Percentiles rank a stretch among this genome's conserved stretches.
These are phyloP conservation scores for Alloscopus bannaensis DNA, from an alignment of 2,888 invertebrate species.

Conservation along the genomic window DNA sequence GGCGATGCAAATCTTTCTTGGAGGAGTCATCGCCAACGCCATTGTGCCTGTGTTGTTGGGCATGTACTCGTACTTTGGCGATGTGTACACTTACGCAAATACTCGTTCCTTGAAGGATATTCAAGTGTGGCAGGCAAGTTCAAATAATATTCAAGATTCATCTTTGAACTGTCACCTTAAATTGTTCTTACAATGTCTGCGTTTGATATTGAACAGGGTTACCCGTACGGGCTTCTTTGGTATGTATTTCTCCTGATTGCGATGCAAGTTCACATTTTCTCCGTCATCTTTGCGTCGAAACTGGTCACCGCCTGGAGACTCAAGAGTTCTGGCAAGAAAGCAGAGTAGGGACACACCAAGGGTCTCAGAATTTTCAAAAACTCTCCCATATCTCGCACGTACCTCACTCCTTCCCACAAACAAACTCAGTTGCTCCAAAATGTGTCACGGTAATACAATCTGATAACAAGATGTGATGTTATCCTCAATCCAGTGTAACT, in stretches of 20 bases:
- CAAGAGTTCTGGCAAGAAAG: constrained; percentile 78
- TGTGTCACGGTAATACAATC: too few species aligned
- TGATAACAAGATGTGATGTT: too few species aligned
- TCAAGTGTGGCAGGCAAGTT: constrained; percentile 87
- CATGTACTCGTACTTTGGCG: constrained; percentile 86
- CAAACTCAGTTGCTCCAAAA: too few species aligned
- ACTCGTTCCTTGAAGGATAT: constrained; percentile 83
- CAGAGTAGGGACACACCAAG: constrained; percentile 81
- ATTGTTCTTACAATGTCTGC: constrained; percentile 39
- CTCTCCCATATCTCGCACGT: too few species aligned
- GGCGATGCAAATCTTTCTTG: constrained; percentile 86
- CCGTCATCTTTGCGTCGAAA: constrained; percentile 89
- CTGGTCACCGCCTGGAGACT: constrained; percentile 88
- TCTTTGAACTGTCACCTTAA: background rate
- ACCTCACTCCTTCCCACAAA: too few species aligned
- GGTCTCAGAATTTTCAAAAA: too few species aligned
- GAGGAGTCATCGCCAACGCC: constrained; percentile 87
- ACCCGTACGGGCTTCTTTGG: constrained; percentile 94
- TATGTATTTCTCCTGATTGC: constrained; percentile 91
- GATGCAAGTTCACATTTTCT: constrained; percentile 91
- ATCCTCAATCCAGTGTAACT: too few species aligned
- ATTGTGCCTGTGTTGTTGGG: constrained; percentile 89
- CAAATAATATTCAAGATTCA: background rate
- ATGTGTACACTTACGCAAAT: constrained; percentile 87
- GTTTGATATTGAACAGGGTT: constrained; percentile 80